These are phyloP conservation scores for Cryptomyrus ogoouensis DNA, from an alignment of 2,113 vertebrate species.

Conservation along the genomic window DNA sequence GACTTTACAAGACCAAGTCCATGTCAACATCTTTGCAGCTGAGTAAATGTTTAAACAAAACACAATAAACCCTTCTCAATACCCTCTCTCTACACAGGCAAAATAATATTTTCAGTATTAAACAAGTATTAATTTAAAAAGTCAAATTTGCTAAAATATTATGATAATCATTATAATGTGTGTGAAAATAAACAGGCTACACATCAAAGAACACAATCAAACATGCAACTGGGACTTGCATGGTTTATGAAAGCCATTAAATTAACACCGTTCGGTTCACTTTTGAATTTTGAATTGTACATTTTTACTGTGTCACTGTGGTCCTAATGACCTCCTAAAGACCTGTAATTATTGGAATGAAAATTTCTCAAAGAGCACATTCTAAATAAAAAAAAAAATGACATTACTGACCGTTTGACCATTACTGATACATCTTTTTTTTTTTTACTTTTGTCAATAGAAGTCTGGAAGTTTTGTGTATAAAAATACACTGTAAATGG, in stretches of 20 bases:
- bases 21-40: not conserved
- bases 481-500: not conserved
- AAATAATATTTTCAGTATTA: not conserved
- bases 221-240: not conserved
- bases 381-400: not conserved
- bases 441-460: not conserved
- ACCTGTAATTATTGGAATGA: not conserved
- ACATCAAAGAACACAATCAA: not conserved
- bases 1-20: not conserved
- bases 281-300: not conserved
- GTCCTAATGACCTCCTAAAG: not conserved
- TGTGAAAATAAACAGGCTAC: not conserved
- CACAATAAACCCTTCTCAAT: not conserved
- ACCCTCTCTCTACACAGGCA: not conserved
- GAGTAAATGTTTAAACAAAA: constrained; percentile 8
- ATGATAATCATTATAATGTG: not conserved
- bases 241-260: not conserved
- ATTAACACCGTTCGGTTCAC: not conserved
- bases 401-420: not conserved
- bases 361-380: not conserved
- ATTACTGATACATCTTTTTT: not conserved
- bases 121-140: not conserved
- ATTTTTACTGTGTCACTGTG: not conserved
- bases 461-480: not conserved
- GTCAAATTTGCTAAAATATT: not conserved